A percentile compares a stretch with the other conserved stretches of the same genome.
phyloP scores from a whole-genome alignment of 53 echinoderm and acorn worm species.

The Paracentrotus lividus region DNA sequence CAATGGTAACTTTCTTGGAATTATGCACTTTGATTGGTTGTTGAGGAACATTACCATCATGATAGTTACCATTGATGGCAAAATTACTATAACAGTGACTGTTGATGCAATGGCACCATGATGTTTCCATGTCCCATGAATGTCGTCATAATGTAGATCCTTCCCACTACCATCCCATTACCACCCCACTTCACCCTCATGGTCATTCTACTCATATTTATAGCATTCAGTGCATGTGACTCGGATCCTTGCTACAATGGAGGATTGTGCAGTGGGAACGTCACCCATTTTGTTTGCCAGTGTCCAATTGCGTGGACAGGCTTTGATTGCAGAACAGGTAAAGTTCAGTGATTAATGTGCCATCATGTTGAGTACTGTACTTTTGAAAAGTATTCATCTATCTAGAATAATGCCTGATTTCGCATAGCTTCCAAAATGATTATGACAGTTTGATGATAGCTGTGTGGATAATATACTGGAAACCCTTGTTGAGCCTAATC shows the following conservation, averaged over 20 bases:
- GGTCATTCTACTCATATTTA: constrained; percentile 36
- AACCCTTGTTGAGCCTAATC: too few relatives aligned
- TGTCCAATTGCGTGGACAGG: constrained; percentile 77
- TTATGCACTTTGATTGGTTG: too few relatives aligned
- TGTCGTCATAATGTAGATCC: background rate
- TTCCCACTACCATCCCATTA: background rate
- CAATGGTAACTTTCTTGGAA: too few relatives aligned
- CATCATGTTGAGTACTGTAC: background rate
- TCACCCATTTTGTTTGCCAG: constrained; percentile 47
- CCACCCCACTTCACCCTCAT: background rate
- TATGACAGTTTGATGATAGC: too few relatives aligned
- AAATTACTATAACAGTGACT: too few relatives aligned
- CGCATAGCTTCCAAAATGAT: too few relatives aligned
- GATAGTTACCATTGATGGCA: too few relatives aligned
- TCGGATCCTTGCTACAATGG: constrained; percentile 83
- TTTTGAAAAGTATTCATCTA: background rate
- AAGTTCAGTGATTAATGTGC: background rate
- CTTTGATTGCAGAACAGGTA: constrained; percentile 72
- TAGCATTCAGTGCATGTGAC: constrained; percentile 75
- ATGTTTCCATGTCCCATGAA: background rate
- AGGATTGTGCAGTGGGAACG: constrained; percentile 79
- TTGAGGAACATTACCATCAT: too few relatives aligned
- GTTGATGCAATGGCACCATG: too few relatives aligned
- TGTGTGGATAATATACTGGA: too few relatives aligned
- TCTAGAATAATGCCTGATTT: too few relatives aligned